Evolutionary conservation across 2,113 vertebrate genomes (phyloP).

Genomic region (Polyodon spathula): DNA sequence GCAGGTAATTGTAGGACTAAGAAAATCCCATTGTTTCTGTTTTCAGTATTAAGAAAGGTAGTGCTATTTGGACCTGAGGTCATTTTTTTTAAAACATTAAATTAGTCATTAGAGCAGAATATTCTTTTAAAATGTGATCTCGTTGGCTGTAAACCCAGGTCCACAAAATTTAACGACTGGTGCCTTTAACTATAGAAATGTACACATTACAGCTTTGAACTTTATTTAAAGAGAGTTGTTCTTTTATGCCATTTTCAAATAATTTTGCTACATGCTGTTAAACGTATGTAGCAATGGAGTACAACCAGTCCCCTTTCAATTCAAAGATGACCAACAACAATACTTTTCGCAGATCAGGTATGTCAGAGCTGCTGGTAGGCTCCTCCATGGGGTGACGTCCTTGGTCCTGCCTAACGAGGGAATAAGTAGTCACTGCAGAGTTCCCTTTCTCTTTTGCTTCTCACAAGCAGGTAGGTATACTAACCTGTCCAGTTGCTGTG

Average conservation of each 20-base stretch:
- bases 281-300: too few species aligned
- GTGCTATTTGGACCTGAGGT: slow-evolving; percentile 39
- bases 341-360: too few species aligned
- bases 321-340: too few species aligned
- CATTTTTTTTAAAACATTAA: slow-evolving; percentile 51
- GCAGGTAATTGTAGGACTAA: slow-evolving; percentile 56
- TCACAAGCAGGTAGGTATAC: too few species aligned
- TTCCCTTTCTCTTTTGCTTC: too few species aligned
- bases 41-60: slow-evolving; percentile 35
- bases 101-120: slow-evolving; percentile 43
- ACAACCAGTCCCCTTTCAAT: too few species aligned
- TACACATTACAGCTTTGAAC: slow-evolving; percentile 33
- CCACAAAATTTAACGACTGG: slow-evolving; percentile 38
- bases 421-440: too few species aligned
- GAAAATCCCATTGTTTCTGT: slow-evolving; percentile 53
- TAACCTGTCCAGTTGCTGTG: too few species aligned
- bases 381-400: too few species aligned
- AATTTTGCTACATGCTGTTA: not conserved
- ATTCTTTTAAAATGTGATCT: slow-evolving; percentile 16
- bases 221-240: slow-evolving; percentile 20
- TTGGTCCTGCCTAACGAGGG: too few species aligned
- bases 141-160: slow-evolving; percentile 13
- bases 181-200: slow-evolving; percentile 27
- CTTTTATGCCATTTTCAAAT: not conserved
- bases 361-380: too few species aligned